phyloP scores from a whole-genome alignment of 2,797 vertebrate species.

The Neosilurus mollespiculum region DNA sequence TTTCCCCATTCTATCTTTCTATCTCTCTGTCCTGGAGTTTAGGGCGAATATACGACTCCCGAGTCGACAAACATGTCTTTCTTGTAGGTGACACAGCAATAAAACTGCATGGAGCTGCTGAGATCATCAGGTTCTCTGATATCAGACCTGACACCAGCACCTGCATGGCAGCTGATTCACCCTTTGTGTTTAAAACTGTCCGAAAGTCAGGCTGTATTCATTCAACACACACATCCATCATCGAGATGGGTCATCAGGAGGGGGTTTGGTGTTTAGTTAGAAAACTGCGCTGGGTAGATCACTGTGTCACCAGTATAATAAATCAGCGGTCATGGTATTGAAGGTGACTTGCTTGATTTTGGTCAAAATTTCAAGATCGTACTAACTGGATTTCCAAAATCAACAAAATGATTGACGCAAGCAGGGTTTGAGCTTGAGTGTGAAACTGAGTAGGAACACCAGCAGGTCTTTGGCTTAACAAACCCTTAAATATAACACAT shows the following conservation, averaged over 20 bases:
- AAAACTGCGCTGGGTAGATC: too few species aligned
- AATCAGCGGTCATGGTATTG: neutral
- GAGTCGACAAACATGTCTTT: neutral
- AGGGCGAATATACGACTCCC: neutral
- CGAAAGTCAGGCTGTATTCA: neutral
- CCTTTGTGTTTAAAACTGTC: neutral
- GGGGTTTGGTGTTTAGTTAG: neutral
- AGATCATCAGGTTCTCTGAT: constrained; percentile 30
- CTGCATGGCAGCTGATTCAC: neutral
- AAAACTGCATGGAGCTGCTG: constrained; percentile 17
- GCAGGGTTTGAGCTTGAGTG: neutral
- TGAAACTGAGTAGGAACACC: neutral
- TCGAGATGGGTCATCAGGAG: neutral
- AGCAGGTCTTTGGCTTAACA: neutral
- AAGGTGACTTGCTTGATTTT: neutral
- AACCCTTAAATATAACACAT: neutral
- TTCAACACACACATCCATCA: neutral
- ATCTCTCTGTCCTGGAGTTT: neutral
- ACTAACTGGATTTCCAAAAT: neutral
- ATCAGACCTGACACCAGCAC: constrained; percentile 13
- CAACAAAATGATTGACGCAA: neutral
- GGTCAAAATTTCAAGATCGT: neutral
- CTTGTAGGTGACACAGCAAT: neutral
- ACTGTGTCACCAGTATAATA: neutral
- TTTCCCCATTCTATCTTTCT: neutral